Evolutionary conservation across 2,797 vertebrate species (phyloP), one percentile per base, ranked within the genome.

Genomic region (Chaetophractus vellerosus): DNA sequence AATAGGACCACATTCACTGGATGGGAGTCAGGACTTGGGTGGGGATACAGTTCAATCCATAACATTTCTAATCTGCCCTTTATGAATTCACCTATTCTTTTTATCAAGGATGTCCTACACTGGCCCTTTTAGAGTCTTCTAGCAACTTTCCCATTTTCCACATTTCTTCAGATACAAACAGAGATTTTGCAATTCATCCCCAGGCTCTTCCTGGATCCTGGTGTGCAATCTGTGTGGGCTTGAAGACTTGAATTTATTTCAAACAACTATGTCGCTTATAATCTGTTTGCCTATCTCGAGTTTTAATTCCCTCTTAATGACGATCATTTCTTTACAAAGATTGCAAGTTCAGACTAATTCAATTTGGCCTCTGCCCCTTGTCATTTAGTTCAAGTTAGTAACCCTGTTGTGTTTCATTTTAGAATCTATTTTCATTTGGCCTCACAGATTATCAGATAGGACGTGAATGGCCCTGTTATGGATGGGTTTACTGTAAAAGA

Each of bases 361-460:
- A 38, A 55, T 71, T 28, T 91, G 92, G 69, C 93, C 88, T 92
- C 68, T 91, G 36, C 57, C 45, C 50, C 79, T 74, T 88, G 68
- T 38, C 72, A 59, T 88, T 94, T 88, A 82, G 75, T 61, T 75
- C 81, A 72, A 72, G 92, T 76, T 75, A 69, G 72, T 75, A 64
- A 83, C 61, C 18, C 36, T 41, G 59, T 48, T 33, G 26, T 72
- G n/a, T 68, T 90, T 90, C 71, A 68, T 68, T 66, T 88, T 71
- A 61, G 57, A 76, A 14, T 50, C 50, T 78, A 26, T 92, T 96
- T 97, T 81, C 69, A 41, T 88, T 88, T 63, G 64, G 64, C n/a
- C 64, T 24, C 21, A 5, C 68, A 91, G 89, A 92, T 92, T 50
- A 88, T 61, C 68, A 80, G 86, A 75, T 50, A 57, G 74, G 45